Conservation (phyloP, 2,797 vertebrate species). For the Arremon aurantiirostris region DNA sequence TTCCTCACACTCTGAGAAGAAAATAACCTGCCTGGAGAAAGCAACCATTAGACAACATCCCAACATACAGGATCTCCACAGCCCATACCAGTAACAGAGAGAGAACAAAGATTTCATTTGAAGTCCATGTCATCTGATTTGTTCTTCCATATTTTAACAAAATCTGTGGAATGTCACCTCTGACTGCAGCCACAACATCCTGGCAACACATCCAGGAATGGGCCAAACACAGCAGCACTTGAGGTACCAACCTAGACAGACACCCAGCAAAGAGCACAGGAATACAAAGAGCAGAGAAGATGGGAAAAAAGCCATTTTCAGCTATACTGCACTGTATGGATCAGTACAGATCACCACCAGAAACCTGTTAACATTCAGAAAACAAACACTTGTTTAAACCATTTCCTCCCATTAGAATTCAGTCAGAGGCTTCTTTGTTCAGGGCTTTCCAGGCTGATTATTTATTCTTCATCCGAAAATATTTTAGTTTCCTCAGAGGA, state of each 20-base stretch:
- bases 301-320: neutral
- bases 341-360: neutral
- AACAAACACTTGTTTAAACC: neutral
- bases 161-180: neutral
- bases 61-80: neutral
- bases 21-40: neutral
- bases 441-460: neutral
- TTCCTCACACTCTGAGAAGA: neutral
- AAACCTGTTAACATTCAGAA: neutral
- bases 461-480: slow-evolving; percentile 18
- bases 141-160: neutral
- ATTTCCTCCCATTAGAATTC: neutral
- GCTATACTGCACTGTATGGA: neutral
- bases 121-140: neutral
- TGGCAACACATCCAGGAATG: fast-evolving
- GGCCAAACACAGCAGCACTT: neutral
- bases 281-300: neutral
- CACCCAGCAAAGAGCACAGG: neutral
- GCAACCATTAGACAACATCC: neutral
- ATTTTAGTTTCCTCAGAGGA: neutral
- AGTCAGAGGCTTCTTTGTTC: neutral
- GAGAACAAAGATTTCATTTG: neutral
- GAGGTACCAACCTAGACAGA: neutral
- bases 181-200: neutral
- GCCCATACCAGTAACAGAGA: neutral